Evolutionary conservation across 2,888 invertebrate genomes (phyloP).

Genomic region (Plagodis dolabraria): DNA sequence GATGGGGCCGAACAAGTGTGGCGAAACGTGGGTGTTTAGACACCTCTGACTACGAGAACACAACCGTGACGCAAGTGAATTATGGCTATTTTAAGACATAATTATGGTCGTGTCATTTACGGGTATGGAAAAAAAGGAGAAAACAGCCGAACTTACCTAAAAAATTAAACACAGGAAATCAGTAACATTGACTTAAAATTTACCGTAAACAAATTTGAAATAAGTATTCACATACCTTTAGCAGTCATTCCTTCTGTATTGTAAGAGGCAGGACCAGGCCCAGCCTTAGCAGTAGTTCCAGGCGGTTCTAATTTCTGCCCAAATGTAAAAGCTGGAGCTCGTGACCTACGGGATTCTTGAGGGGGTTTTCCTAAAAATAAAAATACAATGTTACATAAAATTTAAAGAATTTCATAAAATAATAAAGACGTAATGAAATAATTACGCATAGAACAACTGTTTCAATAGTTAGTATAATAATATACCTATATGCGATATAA

Average conservation of each 20-base stretch:
- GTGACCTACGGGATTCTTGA: slow-evolving; percentile 90
- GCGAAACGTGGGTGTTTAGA: no score
- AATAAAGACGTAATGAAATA: not conserved
- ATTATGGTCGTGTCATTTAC: slow-evolving; percentile 9
- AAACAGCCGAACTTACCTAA: not conserved
- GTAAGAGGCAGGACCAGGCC: slow-evolving; percentile 96
- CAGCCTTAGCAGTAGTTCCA: slow-evolving; percentile 83
- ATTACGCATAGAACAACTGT: not conserved
- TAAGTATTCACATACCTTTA: slow-evolving; percentile 86
- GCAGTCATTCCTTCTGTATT: slow-evolving; percentile 93
- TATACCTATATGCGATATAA: not conserved
- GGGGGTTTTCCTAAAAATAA: slow-evolving; percentile 88
- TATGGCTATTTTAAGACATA: no score
- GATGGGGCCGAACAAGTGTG: no score
- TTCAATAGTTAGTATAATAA: not conserved
- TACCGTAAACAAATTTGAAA: not conserved
- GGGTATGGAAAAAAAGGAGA: not conserved
- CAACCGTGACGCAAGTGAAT: no score
- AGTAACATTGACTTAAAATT: not conserved
- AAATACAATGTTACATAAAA: not conserved
- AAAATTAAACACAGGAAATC: not conserved
- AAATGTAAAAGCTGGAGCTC: slow-evolving; percentile 93
- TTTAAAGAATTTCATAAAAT: not conserved
- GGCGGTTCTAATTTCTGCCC: slow-evolving; percentile 87
- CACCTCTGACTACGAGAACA: no score